A percentile compares a stretch with the other conserved stretches of the same genome.
Conservation (phyloP, 2,797 vertebrate species). For the Pseudotriccus pelzelni region DNA sequence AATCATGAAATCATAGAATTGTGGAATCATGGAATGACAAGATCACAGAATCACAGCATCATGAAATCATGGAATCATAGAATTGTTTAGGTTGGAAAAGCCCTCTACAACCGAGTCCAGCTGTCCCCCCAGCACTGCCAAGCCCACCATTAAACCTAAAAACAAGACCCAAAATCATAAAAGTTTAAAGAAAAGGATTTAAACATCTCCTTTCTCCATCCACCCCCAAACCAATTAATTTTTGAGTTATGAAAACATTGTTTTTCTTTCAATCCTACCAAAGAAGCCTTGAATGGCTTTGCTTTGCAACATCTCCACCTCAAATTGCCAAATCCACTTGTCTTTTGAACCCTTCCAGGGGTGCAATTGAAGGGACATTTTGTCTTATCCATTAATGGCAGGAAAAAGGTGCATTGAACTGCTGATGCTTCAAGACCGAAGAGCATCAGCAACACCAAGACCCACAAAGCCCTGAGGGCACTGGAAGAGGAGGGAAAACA, state of each 20-base stretch:
- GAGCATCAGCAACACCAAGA: background rate
- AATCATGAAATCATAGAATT: background rate
- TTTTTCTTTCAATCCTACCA: background rate
- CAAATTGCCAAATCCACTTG: background rate
- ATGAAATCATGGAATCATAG: background rate
- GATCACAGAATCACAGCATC: background rate
- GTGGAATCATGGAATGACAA: background rate
- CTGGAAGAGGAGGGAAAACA: background rate
- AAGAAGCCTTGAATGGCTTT: background rate
- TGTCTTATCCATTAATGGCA: background rate
- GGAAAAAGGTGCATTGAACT: background rate
- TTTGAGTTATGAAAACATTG: rapidly evolving
- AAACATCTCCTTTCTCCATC: background rate
- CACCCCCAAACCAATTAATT: background rate
- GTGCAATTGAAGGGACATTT: background rate
- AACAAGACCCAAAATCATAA: background rate
- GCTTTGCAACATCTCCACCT: background rate
- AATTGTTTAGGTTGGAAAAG: background rate
- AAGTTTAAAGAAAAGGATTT: background rate
- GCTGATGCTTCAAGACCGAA: background rate
- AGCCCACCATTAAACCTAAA: background rate
- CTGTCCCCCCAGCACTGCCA: background rate
- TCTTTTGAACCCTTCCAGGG: background rate
- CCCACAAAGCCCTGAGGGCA: background rate
- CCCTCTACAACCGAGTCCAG: background rate